A percentile compares a stretch with the other conserved stretches of the same genome.
phyloP scores from a whole-genome alignment of 2,888 invertebrate species.

The Microctonus brassicae region DNA sequence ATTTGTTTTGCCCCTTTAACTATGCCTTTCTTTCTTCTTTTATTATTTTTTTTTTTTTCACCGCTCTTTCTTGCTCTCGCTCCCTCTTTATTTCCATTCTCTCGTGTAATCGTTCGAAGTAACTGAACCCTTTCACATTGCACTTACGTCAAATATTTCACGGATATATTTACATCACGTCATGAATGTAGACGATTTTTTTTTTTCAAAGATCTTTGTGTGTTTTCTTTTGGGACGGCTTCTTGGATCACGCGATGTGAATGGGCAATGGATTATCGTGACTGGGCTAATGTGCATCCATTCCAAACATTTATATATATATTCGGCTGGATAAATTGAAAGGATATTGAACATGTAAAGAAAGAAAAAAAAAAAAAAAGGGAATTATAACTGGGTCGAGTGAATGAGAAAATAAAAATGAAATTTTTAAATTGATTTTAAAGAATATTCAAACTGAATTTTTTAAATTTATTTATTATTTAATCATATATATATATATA shows the following conservation, averaged over 20 bases:
- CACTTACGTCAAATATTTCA: slow-evolving; percentile 1
- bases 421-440: background rate
- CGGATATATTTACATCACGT: slow-evolving; percentile 15
- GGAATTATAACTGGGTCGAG: background rate
- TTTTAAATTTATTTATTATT: background rate
- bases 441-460: background rate
- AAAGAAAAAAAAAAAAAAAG: too few relatives aligned
- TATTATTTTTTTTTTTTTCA: background rate
- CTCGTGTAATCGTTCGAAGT: background rate
- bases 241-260: slow-evolving; percentile 9
- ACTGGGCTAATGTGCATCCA: background rate
- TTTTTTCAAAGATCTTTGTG: background rate
- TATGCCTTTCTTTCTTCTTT: slow-evolving; percentile 18
- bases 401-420: background rate
- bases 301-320: background rate
- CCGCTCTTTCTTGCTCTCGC: background rate
- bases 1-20: slow-evolving; percentile 36
- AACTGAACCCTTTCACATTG: background rate
- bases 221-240: background rate
- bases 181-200: background rate
- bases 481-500: too few relatives aligned
- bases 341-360: background rate
- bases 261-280: slow-evolving; percentile 5
- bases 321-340: background rate
- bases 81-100: background rate